These are phyloP conservation scores for Volucella inflata DNA, from an alignment of 2,888 invertebrate genomes.

Conservation along the genomic window DNA sequence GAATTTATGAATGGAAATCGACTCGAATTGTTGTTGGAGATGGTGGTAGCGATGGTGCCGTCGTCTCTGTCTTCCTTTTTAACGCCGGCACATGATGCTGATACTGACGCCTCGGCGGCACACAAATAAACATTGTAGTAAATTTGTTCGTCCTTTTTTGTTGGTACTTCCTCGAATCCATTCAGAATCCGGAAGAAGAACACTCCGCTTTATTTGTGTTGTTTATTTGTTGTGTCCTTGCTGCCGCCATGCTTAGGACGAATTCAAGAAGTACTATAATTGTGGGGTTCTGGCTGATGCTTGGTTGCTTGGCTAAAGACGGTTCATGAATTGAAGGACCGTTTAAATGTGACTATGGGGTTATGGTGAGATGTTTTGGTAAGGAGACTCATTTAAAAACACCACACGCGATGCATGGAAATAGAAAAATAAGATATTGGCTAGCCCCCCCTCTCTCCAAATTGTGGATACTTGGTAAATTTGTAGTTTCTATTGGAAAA, in stretches of 20 bases:
- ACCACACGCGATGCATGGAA: constrained; percentile 48
- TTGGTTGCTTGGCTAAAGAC: constrained; percentile 5
- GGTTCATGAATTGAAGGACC: constrained; percentile 61
- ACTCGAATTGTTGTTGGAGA: constrained; percentile 40
- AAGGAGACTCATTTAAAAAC: constrained; percentile 57
- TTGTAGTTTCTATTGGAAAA: constrained; percentile 26
- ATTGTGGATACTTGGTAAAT: not conserved
- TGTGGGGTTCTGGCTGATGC: constrained; percentile 4
- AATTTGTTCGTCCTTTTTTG: constrained; percentile 49
- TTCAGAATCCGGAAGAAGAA: constrained; percentile 74
- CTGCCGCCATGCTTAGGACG: constrained; percentile 13
- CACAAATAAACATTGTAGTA: constrained; percentile 75
- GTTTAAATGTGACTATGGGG: constrained; percentile 52
- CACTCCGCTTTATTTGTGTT: constrained; percentile 54
- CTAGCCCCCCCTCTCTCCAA: not conserved
- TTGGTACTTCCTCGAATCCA: constrained; percentile 51
- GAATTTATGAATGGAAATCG: constrained; percentile 71
- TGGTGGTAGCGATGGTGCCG: not conserved
- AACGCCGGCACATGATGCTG: constrained; percentile 53
- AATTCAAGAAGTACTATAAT: not conserved
- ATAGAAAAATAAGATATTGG: constrained; percentile 2
- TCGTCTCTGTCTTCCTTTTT: not conserved
- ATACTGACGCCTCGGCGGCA: constrained; percentile 54
- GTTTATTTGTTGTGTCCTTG: constrained; percentile 68
- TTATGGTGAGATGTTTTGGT: constrained; percentile 15